Evolutionary conservation across 2,113 vertebrate species (phyloP), one percentile per base, ranked within the genome.

Genomic region (Cyanoliseus patagonus): DNA sequence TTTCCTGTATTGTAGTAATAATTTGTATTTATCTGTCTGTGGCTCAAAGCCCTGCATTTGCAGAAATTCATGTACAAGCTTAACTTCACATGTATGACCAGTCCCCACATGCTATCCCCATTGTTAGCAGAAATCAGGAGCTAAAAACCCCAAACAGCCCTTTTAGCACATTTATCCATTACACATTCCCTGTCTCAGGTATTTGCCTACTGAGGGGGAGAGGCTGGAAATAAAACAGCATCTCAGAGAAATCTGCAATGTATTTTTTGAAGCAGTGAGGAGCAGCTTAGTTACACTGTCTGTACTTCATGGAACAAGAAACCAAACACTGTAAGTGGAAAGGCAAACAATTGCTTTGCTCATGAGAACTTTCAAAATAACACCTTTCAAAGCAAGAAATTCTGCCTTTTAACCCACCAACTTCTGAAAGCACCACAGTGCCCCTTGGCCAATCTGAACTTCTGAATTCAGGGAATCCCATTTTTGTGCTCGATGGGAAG

Each of bases 281-380:
- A 96, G 91, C 91, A 94, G 95, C 95, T 97, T 96, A 96, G 95
- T 94, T 89, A 94, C 93, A 95, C 86, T 11, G 37, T 35, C 73
- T 88, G 78, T 95, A 33, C 97, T 97, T 92, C 68, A 91, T 81
- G 92, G 86, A 95, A 93, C 83, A 83, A 96, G 89, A 96, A 97
- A 73, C 95, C 91, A 97, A 97, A 97, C 83, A 96, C 41, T 92
- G 6, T 95, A 96, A 97, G 96, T 97, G 91, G 95, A 96, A 97
- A 97, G 64, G 92, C 93, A 97, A 97, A 97, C 95, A 97, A 92
- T 53, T 89, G 78, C 92, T 94, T 91, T 94, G 94, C 94, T 97
- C 88, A 61, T 37, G 95, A 97, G 95, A 96, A 96, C 95, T 93
- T 97, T 92, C 85, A 92, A 86, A 96, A 91, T 93, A 87, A 92